phyloP scores from a whole-genome alignment of 2,113 vertebrate genomes.

The Cinclus cinclus region DNA sequence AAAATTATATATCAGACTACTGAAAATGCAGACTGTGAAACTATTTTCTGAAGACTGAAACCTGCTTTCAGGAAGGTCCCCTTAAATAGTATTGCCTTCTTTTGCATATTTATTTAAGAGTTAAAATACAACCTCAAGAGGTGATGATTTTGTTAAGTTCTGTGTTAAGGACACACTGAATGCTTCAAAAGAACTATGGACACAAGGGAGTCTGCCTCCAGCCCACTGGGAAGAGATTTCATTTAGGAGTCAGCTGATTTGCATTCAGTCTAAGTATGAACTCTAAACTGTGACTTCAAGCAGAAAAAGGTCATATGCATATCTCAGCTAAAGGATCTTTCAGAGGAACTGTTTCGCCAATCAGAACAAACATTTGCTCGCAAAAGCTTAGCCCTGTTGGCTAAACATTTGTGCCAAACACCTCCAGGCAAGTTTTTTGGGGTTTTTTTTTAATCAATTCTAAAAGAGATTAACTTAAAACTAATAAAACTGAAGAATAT shows the following conservation, averaged over 20 bases:
- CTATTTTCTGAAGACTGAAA: not conserved
- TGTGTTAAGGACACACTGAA: not conserved
- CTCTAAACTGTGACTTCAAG: not conserved
- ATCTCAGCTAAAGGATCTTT: not conserved
- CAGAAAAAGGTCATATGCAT: not conserved
- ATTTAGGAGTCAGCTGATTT: not conserved
- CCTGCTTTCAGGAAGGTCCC: not conserved
- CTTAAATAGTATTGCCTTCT: not conserved
- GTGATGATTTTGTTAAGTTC: not conserved
- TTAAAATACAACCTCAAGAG: not conserved
- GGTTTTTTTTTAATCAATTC: not conserved
- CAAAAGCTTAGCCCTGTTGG: not conserved
- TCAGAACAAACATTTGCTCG: not conserved
- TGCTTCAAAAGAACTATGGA: not conserved
- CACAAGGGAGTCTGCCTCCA: not conserved
- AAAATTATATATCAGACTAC: not conserved
- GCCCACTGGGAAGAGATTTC: not conserved
- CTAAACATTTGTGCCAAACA: not conserved
- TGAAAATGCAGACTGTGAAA: not conserved
- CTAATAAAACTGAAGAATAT: not conserved
- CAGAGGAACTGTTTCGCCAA: not conserved
- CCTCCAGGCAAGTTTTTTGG: not conserved
- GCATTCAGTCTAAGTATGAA: not conserved
- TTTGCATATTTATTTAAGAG: not conserved
- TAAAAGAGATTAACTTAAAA: not conserved